Conservation (phyloP, 2,113 vertebrate species). For the Pyxicephalus adspersus region DNA sequence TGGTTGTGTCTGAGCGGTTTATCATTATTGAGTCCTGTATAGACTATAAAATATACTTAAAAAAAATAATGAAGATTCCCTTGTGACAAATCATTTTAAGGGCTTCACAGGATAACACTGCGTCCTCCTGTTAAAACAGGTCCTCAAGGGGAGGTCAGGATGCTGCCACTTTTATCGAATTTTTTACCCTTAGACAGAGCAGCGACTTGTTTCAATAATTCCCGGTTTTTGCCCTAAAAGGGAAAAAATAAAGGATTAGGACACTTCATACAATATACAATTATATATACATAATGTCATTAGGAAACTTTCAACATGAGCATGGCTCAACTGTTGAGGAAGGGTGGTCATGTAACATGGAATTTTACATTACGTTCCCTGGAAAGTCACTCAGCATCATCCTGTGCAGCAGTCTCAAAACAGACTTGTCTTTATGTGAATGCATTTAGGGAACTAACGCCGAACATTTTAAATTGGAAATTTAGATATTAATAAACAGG, state of each 20-base stretch:
- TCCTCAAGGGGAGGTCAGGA: slow-evolving; percentile 89
- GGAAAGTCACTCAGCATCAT: too few relatives aligned
- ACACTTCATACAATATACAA: slow-evolving; percentile 12
- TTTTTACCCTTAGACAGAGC: slow-evolving; percentile 98
- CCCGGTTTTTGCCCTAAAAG: slow-evolving; percentile 92
- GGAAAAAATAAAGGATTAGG: slow-evolving; percentile 12
- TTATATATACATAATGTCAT: too few relatives aligned
- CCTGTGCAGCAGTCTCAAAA: too few relatives aligned
- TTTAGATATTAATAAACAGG: too few relatives aligned
- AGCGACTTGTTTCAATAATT: slow-evolving; percentile 96
- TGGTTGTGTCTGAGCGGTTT: slow-evolving; percentile 63
- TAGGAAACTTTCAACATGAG: too few relatives aligned
- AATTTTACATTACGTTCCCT: too few relatives aligned
- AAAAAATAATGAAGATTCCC: slow-evolving; percentile 67
- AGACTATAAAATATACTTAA: slow-evolving; percentile 74
- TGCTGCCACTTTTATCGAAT: slow-evolving; percentile 92
- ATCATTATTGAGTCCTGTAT: slow-evolving; percentile 71
- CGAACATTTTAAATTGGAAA: too few relatives aligned
- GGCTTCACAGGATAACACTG: slow-evolving; percentile 79
- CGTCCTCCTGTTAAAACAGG: slow-evolving; percentile 50
- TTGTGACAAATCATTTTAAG: slow-evolving; percentile 71
- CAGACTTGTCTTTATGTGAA: too few relatives aligned
- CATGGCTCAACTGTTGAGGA: too few relatives aligned
- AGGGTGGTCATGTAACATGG: too few relatives aligned
- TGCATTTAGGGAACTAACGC: too few relatives aligned